These are phyloP conservation scores for Oenanthe melanoleuca DNA, from an alignment of 2,113 vertebrate genomes.

Conservation along the genomic window DNA sequence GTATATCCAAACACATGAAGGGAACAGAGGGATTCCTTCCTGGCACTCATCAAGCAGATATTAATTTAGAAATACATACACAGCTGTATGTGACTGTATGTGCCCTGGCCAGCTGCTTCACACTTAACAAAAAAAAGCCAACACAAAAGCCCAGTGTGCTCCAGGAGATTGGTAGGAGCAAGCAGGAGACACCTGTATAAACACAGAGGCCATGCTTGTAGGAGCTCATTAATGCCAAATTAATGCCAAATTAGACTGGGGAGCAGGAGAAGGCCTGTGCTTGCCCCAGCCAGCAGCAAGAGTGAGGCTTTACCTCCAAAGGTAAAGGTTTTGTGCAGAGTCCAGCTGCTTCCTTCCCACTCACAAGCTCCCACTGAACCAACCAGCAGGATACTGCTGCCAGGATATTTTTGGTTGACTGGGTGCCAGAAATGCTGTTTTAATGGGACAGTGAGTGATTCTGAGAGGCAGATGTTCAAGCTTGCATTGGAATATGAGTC, in stretches of 20 bases:
- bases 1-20: not conserved
- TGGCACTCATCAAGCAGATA: accelerated
- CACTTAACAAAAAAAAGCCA: not conserved
- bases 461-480: not conserved
- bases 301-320: not conserved
- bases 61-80: not conserved
- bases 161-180: not conserved
- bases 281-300: not conserved
- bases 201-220: not conserved
- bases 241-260: not conserved
- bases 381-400: not conserved
- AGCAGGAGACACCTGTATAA: not conserved
- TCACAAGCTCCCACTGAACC: not conserved
- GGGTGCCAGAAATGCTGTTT: not conserved
- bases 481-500: not conserved
- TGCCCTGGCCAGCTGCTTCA: not conserved
- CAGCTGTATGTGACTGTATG: not conserved
- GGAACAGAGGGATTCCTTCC: not conserved
- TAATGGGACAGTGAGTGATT: not conserved
- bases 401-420: not conserved
- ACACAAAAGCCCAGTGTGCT: not conserved
- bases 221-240: not conserved
- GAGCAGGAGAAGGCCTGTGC: not conserved
- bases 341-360: not conserved
- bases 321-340: not conserved